Evolutionary conservation across 2,113 vertebrate species (phyloP).

Genomic region (Origma solitaria): DNA sequence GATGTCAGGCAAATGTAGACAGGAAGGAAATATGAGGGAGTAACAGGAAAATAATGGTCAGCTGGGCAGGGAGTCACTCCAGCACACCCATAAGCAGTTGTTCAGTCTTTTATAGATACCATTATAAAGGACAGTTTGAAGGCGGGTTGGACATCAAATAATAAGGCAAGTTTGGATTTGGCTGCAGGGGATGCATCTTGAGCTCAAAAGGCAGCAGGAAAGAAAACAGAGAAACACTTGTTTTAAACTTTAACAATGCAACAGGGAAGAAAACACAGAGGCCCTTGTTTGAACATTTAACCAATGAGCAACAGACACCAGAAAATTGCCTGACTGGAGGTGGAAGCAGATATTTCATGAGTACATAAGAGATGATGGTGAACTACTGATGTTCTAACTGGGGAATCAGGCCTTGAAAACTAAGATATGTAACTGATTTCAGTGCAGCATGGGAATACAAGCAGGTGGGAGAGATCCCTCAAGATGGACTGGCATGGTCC

Average conservation of each 20-base stretch:
- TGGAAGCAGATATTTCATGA: not conserved
- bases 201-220: not conserved
- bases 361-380: not conserved
- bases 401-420: not conserved
- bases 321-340: not conserved
- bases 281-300: constrained; percentile 1
- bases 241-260: constrained; percentile 12
- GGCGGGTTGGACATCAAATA: not conserved
- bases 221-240: constrained; percentile 33
- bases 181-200: constrained; percentile 28
- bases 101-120: not conserved
- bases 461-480: not conserved
- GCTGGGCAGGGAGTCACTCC: not conserved
- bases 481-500: not conserved
- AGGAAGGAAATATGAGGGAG: not conserved
- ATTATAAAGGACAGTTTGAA: not conserved
- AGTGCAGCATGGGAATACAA: not conserved
- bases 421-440: not conserved
- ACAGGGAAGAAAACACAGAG: constrained; percentile 10
- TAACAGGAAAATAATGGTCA: not conserved
- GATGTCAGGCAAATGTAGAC: not conserved
- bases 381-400: not conserved
- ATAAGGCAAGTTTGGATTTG: constrained; percentile 20
- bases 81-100: not conserved
- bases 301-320: not conserved